These are phyloP conservation scores for Stercorarius parasiticus DNA, from an alignment of 2,113 vertebrate genomes.

Conservation along the genomic window DNA sequence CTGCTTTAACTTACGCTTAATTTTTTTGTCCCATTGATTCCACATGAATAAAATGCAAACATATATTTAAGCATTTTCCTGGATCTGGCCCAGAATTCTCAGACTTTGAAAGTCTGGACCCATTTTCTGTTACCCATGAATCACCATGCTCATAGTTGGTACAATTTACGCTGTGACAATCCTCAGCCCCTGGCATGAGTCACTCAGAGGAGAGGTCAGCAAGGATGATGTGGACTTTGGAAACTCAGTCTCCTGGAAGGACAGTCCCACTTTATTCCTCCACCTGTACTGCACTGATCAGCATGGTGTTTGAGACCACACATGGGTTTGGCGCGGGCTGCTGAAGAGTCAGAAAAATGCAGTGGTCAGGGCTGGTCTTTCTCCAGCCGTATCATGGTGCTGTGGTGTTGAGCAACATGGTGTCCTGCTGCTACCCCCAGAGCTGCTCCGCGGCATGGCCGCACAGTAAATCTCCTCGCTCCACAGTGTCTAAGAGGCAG, in stretches of 20 bases:
- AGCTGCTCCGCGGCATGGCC: rapidly evolving
- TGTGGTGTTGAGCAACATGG: not conserved
- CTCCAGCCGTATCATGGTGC: not conserved
- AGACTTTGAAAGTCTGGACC: not conserved
- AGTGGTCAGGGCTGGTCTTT: not conserved
- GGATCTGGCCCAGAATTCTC: not conserved
- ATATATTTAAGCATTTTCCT: not conserved
- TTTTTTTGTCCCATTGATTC: not conserved
- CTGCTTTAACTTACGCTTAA: not conserved
- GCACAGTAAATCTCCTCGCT: not conserved
- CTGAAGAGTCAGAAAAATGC: not conserved
- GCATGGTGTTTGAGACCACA: not conserved
- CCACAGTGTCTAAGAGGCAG: not conserved
- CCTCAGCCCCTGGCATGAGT: not conserved
- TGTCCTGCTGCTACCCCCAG: not conserved
- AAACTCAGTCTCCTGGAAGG: not conserved
- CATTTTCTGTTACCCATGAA: not conserved
- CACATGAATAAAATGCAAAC: not conserved
- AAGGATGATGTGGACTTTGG: not conserved
- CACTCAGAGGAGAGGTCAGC: not conserved
- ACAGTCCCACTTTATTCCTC: not conserved
- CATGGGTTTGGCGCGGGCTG: not conserved
- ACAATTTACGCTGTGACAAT: not conserved
- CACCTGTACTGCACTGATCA: rapidly evolving
- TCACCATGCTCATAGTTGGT: not conserved